Conservation (phyloP, 2,113 vertebrate species). For the Campylomormyrus tamandua region DNA sequence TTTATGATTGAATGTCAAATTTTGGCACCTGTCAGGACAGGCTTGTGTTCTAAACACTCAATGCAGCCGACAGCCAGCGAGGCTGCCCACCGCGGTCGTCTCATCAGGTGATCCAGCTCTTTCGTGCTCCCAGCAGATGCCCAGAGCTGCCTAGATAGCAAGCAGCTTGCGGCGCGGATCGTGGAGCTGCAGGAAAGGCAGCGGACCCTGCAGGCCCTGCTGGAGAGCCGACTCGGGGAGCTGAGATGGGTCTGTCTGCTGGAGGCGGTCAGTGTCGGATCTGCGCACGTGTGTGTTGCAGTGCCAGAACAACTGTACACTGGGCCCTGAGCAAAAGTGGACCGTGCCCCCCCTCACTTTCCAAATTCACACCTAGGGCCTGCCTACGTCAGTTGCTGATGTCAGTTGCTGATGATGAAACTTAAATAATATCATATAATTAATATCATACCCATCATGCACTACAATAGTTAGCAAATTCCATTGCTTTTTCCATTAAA, state of each 20-base stretch:
- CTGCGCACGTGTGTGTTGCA: background rate
- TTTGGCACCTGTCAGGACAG: background rate
- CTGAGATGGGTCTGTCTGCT: slow-evolving; percentile 73
- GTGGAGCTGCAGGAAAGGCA: slow-evolving; percentile 71
- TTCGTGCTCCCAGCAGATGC: slow-evolving; percentile 40
- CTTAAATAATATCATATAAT: no score
- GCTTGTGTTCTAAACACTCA: background rate
- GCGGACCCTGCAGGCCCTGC: slow-evolving; percentile 64
- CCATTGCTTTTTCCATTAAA: no score
- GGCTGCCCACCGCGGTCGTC: background rate
- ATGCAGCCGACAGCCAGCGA: background rate
- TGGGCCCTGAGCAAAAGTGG: no score
- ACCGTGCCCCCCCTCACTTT: no score
- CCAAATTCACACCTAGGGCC: no score
- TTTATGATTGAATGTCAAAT: background rate
- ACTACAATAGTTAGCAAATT: no score
- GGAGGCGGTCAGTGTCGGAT: slow-evolving; percentile 69
- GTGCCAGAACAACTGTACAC: no score
- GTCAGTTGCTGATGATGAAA: no score
- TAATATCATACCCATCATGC: no score
- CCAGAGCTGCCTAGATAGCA: slow-evolving; percentile 53
- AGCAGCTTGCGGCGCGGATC: slow-evolving; percentile 62
- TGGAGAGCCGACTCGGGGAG: slow-evolving; percentile 69
- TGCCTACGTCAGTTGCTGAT: no score
- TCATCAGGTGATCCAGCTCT: slow-evolving; percentile 7